These are phyloP conservation scores for Drosophila carrolli DNA, from an alignment of 1,140 invertebrate genomes.

Conservation along the genomic window DNA sequence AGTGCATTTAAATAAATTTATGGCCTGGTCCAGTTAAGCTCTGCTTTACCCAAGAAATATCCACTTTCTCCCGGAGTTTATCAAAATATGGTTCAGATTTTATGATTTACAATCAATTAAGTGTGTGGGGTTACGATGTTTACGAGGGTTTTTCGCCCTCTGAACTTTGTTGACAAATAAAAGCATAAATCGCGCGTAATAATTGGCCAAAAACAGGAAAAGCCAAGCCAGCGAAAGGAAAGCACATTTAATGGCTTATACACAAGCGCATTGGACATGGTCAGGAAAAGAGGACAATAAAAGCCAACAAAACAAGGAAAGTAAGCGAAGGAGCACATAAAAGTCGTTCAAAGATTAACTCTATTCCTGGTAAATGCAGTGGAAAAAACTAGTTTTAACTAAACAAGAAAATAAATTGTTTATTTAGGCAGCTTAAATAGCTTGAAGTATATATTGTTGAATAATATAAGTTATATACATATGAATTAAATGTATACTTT, in stretches of 20 bases:
- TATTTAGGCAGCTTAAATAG: no score
- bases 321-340: slow-evolving; percentile 36
- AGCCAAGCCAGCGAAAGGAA: slow-evolving; percentile 40
- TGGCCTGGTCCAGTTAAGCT: slow-evolving; percentile 9
- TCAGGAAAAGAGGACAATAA: slow-evolving; percentile 44
- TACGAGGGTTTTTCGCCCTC: slow-evolving; percentile 9
- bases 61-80: slow-evolving; percentile 32
- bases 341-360: slow-evolving; percentile 80
- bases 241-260: slow-evolving; percentile 78
- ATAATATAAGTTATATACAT: no score
- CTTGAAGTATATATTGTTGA: no score
- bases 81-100: slow-evolving; percentile 34
- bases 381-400: not conserved
- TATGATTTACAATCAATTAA: slow-evolving; percentile 60
- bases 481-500: not conserved
- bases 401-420: no score
- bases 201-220: slow-evolving; percentile 73
- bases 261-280: slow-evolving; percentile 59
- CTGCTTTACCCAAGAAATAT: not conserved
- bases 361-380: slow-evolving; percentile 14
- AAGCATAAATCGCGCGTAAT: slow-evolving; percentile 82
- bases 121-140: slow-evolving; percentile 26
- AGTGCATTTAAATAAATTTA: slow-evolving; percentile 13
- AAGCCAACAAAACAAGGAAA: slow-evolving; percentile 34
- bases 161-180: slow-evolving; percentile 70